Evolutionary conservation across 2,113 vertebrate species (phyloP).

Genomic region (Hemicordylus capensis): DNA sequence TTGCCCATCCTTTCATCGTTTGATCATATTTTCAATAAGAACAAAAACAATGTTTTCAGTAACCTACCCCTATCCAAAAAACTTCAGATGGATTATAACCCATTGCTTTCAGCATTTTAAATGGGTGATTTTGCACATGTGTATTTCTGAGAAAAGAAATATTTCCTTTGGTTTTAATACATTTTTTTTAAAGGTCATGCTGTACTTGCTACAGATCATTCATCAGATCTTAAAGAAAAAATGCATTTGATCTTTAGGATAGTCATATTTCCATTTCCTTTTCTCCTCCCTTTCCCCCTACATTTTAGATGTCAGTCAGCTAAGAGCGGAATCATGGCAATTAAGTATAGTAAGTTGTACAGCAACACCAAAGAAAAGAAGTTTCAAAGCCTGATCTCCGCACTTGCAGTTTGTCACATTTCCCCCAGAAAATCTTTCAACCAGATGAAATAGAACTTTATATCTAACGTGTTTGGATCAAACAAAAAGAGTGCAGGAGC

Average conservation of each 20-base stretch:
- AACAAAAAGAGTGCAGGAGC: neutral
- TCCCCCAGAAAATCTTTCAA: slow-evolving; percentile 4
- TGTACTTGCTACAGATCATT: slow-evolving; percentile 51
- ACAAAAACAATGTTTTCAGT: slow-evolving; percentile 39
- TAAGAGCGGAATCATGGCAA: slow-evolving; percentile 33
- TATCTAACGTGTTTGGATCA: neutral
- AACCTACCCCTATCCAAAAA: too few species aligned
- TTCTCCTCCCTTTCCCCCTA: neutral
- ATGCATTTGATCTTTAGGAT: slow-evolving; percentile 38
- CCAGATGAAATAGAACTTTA: neutral
- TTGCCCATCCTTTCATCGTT: slow-evolving; percentile 48
- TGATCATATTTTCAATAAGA: slow-evolving; percentile 46
- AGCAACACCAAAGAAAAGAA: slow-evolving; percentile 28
- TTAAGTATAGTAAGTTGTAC: slow-evolving; percentile 47
- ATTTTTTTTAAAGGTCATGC: slow-evolving; percentile 1
- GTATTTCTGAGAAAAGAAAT: slow-evolving; percentile 1
- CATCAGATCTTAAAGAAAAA: slow-evolving; percentile 38
- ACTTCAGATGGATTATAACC: neutral
- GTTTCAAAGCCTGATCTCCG: neutral
- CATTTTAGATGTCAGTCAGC: slow-evolving; percentile 27
- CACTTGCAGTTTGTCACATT: neutral
- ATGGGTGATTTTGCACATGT: neutral
- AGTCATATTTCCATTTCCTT: slow-evolving; percentile 6
- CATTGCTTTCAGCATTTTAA: neutral
- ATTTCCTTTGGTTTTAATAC: slow-evolving; percentile 51